Conservation (phyloP, 2,113 vertebrate species). For the Taxidea taxus region DNA sequence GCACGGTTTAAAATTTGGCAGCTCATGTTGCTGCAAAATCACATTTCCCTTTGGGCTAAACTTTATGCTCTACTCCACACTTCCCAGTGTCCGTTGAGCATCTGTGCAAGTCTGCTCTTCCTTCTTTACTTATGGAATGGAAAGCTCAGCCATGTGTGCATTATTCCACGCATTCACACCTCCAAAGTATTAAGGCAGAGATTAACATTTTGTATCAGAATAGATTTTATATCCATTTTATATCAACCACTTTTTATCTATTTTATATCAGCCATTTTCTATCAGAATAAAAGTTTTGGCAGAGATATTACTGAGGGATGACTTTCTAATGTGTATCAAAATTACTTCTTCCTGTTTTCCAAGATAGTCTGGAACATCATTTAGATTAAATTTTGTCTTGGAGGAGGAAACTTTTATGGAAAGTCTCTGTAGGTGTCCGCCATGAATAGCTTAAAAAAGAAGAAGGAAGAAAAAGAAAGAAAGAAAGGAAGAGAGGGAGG, state of each 20-base stretch:
- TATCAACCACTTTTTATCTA: too few relatives aligned
- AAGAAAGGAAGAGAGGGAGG: too few relatives aligned
- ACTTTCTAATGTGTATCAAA: background rate
- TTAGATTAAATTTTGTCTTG: constrained; percentile 15
- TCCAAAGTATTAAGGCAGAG: background rate
- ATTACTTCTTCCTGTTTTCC: background rate
- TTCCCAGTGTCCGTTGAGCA: background rate
- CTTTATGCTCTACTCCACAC: background rate
- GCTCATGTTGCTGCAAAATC: background rate
- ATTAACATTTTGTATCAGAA: background rate
- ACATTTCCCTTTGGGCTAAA: background rate
- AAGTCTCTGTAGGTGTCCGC: background rate
- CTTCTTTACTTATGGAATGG: background rate
- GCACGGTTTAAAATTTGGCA: background rate
- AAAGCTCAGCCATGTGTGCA: background rate
- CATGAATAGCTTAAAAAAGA: background rate
- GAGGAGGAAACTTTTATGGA: constrained; percentile 9
- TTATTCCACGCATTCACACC: background rate
- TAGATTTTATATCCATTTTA: background rate
- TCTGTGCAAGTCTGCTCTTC: background rate
- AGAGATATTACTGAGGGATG: background rate
- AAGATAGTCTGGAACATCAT: background rate
- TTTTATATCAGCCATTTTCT: background rate
- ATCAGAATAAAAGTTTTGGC: background rate
- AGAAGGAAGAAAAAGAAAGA: background rate